A percentile compares a stretch with the other conserved stretches of the same genome.
Evolutionary conservation across 2,888 invertebrate species (phyloP).

Genomic region (Pachydiplax longipennis): DNA sequence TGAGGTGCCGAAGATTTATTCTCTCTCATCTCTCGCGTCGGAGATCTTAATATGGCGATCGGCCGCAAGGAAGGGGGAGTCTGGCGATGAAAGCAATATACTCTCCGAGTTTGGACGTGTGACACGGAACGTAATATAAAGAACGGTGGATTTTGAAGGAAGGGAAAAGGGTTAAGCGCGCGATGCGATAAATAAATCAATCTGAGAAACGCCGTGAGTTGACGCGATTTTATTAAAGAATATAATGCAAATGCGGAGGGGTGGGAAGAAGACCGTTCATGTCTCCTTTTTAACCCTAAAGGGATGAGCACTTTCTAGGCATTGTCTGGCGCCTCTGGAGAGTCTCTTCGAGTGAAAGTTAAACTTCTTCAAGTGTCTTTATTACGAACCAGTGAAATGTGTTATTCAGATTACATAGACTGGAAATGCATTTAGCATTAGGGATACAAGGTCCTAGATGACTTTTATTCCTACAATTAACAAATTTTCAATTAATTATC

Average conservation of each 20-base stretch:
- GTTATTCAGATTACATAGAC: too few species aligned
- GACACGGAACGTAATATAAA: conserved; percentile 32
- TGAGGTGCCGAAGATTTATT: conserved; percentile 35
- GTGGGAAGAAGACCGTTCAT: background rate
- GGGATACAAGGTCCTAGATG: too few species aligned
- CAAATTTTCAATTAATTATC: too few species aligned
- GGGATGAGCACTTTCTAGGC: background rate
- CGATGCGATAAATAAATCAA: conserved; percentile 19
- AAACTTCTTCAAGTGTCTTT: too few species aligned
- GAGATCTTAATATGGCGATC: conserved; percentile 24
- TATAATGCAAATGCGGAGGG: background rate
- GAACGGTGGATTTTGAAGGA: conserved; percentile 35
- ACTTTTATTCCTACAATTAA: too few species aligned
- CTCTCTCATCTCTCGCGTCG: background rate
- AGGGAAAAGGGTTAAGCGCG: background rate
- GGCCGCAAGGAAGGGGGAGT: conserved; percentile 5
- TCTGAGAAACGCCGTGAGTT: background rate
- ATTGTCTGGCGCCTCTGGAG: background rate
- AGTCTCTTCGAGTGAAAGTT: too few species aligned
- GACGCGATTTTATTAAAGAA: conserved; percentile 19
- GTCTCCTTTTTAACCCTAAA: background rate
- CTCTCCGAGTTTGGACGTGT: conserved; percentile 19
- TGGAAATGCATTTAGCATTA: too few species aligned
- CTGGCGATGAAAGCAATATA: conserved; percentile 36
- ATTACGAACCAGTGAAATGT: too few species aligned